A percentile compares a stretch with the other conserved stretches of the same genome.
Evolutionary conservation across 2,797 vertebrate species (phyloP).

Genomic region (Hapalemur alaotrensis): DNA sequence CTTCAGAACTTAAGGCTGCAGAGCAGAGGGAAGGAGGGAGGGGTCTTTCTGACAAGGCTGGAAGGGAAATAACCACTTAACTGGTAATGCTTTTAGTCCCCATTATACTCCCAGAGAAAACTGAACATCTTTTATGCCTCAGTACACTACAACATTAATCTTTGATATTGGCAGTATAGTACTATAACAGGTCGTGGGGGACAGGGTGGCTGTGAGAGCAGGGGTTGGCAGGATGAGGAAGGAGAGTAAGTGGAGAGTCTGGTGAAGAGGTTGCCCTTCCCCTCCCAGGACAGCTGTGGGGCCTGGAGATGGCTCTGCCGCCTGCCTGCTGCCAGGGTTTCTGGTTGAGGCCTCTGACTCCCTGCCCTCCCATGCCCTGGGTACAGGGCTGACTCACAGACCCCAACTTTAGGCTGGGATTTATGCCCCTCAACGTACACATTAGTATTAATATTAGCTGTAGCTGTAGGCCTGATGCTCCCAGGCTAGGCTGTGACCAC

Average conservation of each 20-base stretch:
- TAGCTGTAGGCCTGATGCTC: background rate
- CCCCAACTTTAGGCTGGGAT: background rate
- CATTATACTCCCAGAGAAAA: background rate
- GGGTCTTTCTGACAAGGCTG: background rate
- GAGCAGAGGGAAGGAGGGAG: background rate
- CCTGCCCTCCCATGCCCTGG: background rate
- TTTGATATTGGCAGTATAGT: background rate
- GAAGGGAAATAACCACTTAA: background rate
- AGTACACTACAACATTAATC: background rate
- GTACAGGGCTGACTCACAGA: background rate
- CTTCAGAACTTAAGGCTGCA: background rate
- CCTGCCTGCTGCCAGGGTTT: background rate
- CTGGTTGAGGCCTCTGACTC: background rate
- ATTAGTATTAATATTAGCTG: background rate
- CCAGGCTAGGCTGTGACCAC: background rate
- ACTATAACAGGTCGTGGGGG: background rate
- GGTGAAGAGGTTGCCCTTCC: background rate
- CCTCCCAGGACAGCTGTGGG: background rate
- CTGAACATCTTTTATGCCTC: background rate
- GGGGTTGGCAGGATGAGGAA: fast-evolving
- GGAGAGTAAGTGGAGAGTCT: background rate
- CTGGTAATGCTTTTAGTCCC: background rate
- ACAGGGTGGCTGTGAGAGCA: fast-evolving
- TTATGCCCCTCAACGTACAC: background rate
- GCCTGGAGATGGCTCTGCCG: background rate